A percentile compares a stretch with the other conserved stretches of the same genome.
These are phyloP conservation scores for Anastrepha obliqua DNA, from an alignment of 1,140 invertebrate species.

Conservation along the genomic window DNA sequence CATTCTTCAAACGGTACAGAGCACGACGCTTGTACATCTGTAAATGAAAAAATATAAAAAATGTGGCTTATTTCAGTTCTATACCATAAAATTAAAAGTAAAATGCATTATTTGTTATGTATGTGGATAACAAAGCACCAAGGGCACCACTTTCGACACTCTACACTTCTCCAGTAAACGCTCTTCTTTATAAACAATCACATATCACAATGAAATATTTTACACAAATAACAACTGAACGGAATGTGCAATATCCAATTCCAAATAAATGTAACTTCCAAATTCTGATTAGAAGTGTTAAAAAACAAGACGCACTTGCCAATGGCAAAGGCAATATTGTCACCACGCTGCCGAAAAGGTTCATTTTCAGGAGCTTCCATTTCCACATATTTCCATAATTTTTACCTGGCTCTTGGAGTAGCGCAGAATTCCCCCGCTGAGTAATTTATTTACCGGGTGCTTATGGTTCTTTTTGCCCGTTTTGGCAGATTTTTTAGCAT, in stretches of 20 bases:
- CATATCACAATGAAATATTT: too few relatives aligned
- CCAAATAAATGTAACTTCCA: too few relatives aligned
- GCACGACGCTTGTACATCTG: slow-evolving; percentile 74
- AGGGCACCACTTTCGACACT: too few relatives aligned
- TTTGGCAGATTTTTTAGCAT: slow-evolving; percentile 73
- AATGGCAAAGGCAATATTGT: not conserved
- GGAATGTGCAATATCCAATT: too few relatives aligned
- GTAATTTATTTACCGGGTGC: slow-evolving; percentile 70
- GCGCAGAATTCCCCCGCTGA: slow-evolving; percentile 71
- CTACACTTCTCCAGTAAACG: too few relatives aligned
- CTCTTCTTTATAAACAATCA: too few relatives aligned
- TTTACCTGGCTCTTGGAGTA: slow-evolving; percentile 73
- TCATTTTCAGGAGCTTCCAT: not conserved
- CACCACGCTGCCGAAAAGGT: not conserved
- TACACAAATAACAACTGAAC: too few relatives aligned
- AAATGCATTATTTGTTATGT: too few relatives aligned
- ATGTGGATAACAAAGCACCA: not conserved
- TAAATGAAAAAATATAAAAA: slow-evolving; percentile 55
- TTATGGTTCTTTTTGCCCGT: slow-evolving; percentile 71
- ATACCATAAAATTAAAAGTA: too few relatives aligned
- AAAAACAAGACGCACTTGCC: not conserved
- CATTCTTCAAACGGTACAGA: slow-evolving; percentile 71
- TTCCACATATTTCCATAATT: slow-evolving; percentile 55
- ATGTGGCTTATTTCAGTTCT: not conserved
- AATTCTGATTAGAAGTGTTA: too few relatives aligned